Conservation (phyloP, 2,888 invertebrate species). For the Drosophila histrio region DNA sequence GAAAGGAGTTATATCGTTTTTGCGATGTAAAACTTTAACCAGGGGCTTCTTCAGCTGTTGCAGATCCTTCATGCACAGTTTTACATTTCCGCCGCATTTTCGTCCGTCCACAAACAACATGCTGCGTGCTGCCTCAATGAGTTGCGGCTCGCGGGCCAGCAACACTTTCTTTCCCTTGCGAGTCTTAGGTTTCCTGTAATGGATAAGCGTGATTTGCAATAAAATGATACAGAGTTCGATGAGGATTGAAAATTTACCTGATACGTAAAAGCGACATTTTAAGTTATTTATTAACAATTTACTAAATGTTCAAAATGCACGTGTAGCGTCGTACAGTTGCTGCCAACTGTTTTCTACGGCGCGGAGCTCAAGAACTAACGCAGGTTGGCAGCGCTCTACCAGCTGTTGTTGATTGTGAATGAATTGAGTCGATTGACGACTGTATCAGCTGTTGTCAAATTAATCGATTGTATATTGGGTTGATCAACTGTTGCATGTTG, state of each 20-base stretch:
- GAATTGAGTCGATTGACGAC: slow-evolving; percentile 7
- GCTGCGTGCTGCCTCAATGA: slow-evolving; percentile 94
- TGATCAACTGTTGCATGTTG: slow-evolving; percentile 33
- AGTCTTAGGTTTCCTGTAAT: slow-evolving; percentile 93
- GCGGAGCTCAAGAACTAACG: background rate
- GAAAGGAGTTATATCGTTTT: slow-evolving; percentile 96
- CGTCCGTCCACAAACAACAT: slow-evolving; percentile 94
- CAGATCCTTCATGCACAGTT: slow-evolving; percentile 92
- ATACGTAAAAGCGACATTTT: slow-evolving; percentile 83
- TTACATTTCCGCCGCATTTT: slow-evolving; percentile 89
- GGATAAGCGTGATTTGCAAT: slow-evolving; percentile 40
- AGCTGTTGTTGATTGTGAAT: slow-evolving; percentile 20
- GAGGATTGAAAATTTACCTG: slow-evolving; percentile 64
- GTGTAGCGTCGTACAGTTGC: slow-evolving; percentile 48
- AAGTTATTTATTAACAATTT: slow-evolving; percentile 9
- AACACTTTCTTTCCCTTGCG: slow-evolving; percentile 94
- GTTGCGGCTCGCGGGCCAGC: slow-evolving; percentile 92
- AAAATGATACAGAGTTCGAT: background rate
- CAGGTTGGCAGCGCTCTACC: slow-evolving; percentile 30
- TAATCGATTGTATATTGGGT: background rate
- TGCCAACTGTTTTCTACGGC: slow-evolving; percentile 20
- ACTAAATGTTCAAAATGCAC: slow-evolving; percentile 42
- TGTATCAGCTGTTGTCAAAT: background rate
- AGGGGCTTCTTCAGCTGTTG: slow-evolving; percentile 94
- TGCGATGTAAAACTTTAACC: slow-evolving; percentile 89